Evolutionary conservation across 2,113 vertebrate genomes (phyloP), one percentile per base, ranked within the genome.

Genomic region (Sylvia atricapilla): DNA sequence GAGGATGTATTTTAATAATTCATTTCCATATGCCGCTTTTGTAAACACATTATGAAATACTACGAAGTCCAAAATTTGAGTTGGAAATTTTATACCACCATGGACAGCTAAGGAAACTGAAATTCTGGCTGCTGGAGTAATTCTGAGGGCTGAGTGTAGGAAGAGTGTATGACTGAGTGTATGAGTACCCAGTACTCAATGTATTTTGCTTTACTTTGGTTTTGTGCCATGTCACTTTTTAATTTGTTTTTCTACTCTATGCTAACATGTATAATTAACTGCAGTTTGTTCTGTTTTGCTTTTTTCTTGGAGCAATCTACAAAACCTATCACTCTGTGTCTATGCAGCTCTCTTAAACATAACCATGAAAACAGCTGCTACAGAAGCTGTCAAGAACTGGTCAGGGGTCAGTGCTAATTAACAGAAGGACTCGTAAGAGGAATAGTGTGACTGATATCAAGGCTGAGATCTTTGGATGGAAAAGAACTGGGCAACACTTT

Each of bases 391-490:
- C 69, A 49, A 24, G 75, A 90, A 46, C 59, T 75, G 39, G 50
- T 58, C 64, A 80, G 55, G 39, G 70, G 37, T 82, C n/a, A 77
- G 47, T 44, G 43, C 33, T 95, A 90, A 87, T 97, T 93, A 94
- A 88, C 9, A 85, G 62, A 70, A 89, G 18, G 49, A 87, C 43
- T 93, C 13, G 2, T 31, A 62, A 90, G 62, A 66, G 15, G 31
- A 93, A 49, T 67, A 81, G 74, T 43, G 24, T 91, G 55, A 59
- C 70, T 87, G 62, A 89, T 41, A 90, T 90, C 27, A 62, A 93
- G 63, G 39, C 64, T 87, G 25, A 22, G 21, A 70, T 46, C 33
- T 85, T 47, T 80, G 43, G 47, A 18, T 35, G 83, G 82, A 88
- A 93, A 74, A 93, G 13, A 74, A 50, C 35, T 56, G n/a, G 24